Conservation (phyloP, 2,888 invertebrate species). For the Harpalus rufipes region DNA sequence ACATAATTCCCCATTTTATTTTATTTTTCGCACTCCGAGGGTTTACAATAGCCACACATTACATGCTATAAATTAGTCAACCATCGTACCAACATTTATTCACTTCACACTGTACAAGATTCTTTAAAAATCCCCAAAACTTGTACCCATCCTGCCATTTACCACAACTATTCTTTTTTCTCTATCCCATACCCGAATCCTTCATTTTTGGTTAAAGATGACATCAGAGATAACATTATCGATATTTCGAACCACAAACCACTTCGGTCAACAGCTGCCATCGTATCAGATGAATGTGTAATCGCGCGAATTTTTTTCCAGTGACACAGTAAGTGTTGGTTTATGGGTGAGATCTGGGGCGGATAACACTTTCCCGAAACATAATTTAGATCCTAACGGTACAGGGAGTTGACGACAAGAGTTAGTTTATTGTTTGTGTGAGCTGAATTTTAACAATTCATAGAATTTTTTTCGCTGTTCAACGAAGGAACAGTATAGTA, state of each 20-base stretch:
- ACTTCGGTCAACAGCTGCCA: slow-evolving; percentile 28
- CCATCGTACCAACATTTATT: slow-evolving; percentile 73
- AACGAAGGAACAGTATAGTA: background rate
- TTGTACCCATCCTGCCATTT: background rate
- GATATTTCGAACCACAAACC: slow-evolving; percentile 43
- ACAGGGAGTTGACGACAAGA: slow-evolving; percentile 10
- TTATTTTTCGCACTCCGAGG: slow-evolving; percentile 73
- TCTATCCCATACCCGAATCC: background rate
- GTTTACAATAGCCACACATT: slow-evolving; percentile 74
- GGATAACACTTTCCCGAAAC: slow-evolving; percentile 42
- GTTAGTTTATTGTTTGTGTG: slow-evolving; percentile 30
- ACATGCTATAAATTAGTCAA: slow-evolving; percentile 75
- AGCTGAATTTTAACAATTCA: slow-evolving; percentile 41
- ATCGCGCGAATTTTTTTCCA: slow-evolving; percentile 53
- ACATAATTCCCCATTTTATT: slow-evolving; percentile 74
- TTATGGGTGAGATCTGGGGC: slow-evolving; percentile 32
- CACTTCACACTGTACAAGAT: slow-evolving; percentile 67
- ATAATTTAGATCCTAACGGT: slow-evolving; percentile 55
- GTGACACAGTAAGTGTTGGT: slow-evolving; percentile 41
- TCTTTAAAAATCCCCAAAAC: slow-evolving; percentile 26
- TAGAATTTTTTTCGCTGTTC: background rate
- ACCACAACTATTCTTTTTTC: background rate
- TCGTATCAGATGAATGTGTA: slow-evolving; percentile 45
- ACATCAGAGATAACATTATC: slow-evolving; percentile 47
- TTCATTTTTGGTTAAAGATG: slow-evolving; percentile 29